These are phyloP conservation scores for Cheumatopsyche charites DNA, from an alignment of 1,140 invertebrate species.

Conservation along the genomic window DNA sequence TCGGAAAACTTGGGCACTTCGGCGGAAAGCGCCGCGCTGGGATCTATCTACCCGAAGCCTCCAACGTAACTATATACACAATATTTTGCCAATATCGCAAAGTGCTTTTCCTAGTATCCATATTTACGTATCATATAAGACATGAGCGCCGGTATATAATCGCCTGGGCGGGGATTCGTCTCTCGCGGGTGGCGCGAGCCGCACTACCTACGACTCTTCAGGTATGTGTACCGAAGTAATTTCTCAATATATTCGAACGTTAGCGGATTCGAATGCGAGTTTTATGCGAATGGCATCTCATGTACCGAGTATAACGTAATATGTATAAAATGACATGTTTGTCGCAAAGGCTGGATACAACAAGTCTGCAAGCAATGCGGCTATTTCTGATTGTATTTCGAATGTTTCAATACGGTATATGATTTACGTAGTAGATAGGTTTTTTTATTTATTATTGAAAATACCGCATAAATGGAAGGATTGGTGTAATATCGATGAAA, in stretches of 20 bases:
- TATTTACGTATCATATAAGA: conserved; percentile 48
- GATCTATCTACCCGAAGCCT: not conserved
- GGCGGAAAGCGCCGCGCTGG: not conserved
- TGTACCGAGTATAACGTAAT: not conserved
- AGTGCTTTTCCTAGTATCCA: conserved; percentile 48
- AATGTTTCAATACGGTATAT: too few relatives aligned
- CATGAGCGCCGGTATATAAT: conserved; percentile 31
- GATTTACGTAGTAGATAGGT: too few relatives aligned
- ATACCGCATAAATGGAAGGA: too few relatives aligned
- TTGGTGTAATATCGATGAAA: too few relatives aligned
- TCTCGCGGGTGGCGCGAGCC: not conserved
- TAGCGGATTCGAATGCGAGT: not conserved
- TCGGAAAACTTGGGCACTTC: too few relatives aligned
- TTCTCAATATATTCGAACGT: conserved; percentile 30
- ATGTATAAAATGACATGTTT: too few relatives aligned
- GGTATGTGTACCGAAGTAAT: too few relatives aligned
- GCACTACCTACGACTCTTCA: too few relatives aligned
- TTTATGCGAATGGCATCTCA: not conserved
- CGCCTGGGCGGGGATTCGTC: conserved; percentile 27
- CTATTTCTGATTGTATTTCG: too few relatives aligned
- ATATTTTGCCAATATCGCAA: conserved; percentile 48
- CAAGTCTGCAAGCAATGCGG: too few relatives aligned
- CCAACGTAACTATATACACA: conserved; percentile 28
- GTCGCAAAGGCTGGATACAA: not conserved
- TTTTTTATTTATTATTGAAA: too few relatives aligned